Evolutionary conservation across 2,888 invertebrate species (phyloP), one percentile per base, ranked within the genome.

Genomic region (Ectropis crepuscularia): DNA sequence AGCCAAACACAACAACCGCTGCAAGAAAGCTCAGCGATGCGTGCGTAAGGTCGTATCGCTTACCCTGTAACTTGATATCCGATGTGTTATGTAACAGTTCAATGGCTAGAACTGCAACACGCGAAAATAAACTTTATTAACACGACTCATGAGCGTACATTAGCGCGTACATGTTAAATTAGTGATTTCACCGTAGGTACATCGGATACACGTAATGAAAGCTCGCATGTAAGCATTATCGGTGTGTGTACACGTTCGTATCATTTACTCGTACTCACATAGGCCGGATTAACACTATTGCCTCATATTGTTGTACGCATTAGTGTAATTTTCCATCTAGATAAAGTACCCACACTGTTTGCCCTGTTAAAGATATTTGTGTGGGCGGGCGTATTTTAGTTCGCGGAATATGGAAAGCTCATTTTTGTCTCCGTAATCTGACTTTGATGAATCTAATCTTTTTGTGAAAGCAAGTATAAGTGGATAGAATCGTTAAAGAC

Each of bases 1-100:
- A 51, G 63, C 61, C 57, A 50, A 45, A 49, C 62, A 68, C 73
- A 74, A 68, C 73, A 74, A 74, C 74, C 73, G 72, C 68, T 71
- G 79, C 82, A 83, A 80, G 85, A 85, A 85, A 82, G 82, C 80
- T 80, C 80, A 81, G 65, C 80, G 82, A 78, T 84, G 89, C 88
- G 88, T 87, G 82, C 70, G 79, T 81, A 86, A 89, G 88, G 86
- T 86, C 85, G 86, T 83, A 88, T 87, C 86, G 80, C 81, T 89
- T 89, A 87, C 87, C 79, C 84, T 74, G 85, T 83, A 86, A 87
- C 79, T 76, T 79, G 81, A 90, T 89, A 88, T 82, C 81, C 74
- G 78, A 82, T 79, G 78, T 80, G 81, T 89, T 89, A 83, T 81
- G 80, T 86, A 89, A 89, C 83, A 81, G 78, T 82, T 80, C 80